Evolutionary conservation across 1,140 invertebrate genomes (phyloP), one percentile per base, ranked within the genome.

Genomic region (Scaptomyza graminum): DNA sequence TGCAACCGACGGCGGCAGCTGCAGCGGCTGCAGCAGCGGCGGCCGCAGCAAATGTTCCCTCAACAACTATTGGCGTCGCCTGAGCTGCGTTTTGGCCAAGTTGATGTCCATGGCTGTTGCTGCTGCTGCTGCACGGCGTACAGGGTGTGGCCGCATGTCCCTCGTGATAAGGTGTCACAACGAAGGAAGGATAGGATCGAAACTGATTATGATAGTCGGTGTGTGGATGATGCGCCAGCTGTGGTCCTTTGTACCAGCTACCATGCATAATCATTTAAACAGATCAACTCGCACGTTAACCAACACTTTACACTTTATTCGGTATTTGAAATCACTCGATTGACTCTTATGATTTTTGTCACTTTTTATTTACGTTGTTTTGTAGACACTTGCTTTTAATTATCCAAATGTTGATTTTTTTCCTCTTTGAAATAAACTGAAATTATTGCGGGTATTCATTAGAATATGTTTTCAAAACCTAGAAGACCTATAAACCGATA

Each of bases 251-350:
- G 82, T 90, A 90, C 90, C 90, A 90, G 70, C 89, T 90, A 90
- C 90, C 90, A 90, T 90, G 90, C 90, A 90, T 90, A 90, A 90
- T 90, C 90, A 90, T 90, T 90, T 90, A 90, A 81, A 43, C 74
- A 56, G 66, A 68, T 67, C 78, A 51, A 63, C 74, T 44, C 39
- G 37, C 46, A 18, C 52, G 41, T 64, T 44, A 46, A 44, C 39
- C 49, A 34, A 74, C 50, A 62, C 68, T 68, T 44, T 73, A 41
- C 52, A 39, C 56, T 57, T 13, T 28, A 44, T 25, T 34, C 25
- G 8, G 18, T 47, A 12, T 47, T 47, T 25, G 2, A 22, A 34
- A 28, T 34, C 8, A 15, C 34, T 57, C 25, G 11, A 51, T 59
- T n/a, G 12, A 31, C 13, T 18, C 15, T 46, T 28, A 5, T 9